Evolutionary conservation across 2,888 invertebrate species (phyloP), one percentile per base, ranked within the genome.

Genomic region (Campoplex nolae): DNA sequence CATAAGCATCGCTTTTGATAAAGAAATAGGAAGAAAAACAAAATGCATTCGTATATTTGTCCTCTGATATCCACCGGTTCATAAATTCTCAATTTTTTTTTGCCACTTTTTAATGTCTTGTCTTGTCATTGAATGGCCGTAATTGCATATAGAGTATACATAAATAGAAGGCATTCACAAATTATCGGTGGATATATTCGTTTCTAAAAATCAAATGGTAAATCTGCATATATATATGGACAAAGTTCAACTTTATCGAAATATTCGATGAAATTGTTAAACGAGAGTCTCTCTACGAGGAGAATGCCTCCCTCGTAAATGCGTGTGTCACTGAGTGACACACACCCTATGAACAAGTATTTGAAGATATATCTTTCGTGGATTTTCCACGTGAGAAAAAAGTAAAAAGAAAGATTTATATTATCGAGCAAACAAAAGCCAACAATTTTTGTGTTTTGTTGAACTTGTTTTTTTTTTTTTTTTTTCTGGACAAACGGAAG

Each of bases 1-100:
- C 78, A 70, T 84, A 87, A 84, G 65, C 78, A 82, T 82, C 82
- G 87, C 87, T 87, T 87, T 87, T 87, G 84, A 87, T 85, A 87
- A 87, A 83, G 67, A 65, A 42, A 79, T 78, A 82, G 73, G 38
- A 54, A 73, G 54, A 56, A 73, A 54, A 70, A 62, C 68, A 75
- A 79, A 67, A 83, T 48, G 73, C 77, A 48, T 81, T 62, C 74
- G 68, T 75, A 58, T 58, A 78, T 56, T 82, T 81, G 81, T 54
- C 75, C 82, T 79, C 51, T 32, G 65, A 71, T 62, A 71, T 84
- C 81, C 86, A 87, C 77, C 77, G 81, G 54, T 65, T 65, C 38
- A 28, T 82, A n/a, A 70, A 81, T 70, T 70, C 51, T 48, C 32
- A 67, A 67, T 42, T 70, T 73, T 79, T 77, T 78, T 67, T 42